Conservation (phyloP, 2,113 vertebrate species). For the Sphaerodactylus townsendi region DNA sequence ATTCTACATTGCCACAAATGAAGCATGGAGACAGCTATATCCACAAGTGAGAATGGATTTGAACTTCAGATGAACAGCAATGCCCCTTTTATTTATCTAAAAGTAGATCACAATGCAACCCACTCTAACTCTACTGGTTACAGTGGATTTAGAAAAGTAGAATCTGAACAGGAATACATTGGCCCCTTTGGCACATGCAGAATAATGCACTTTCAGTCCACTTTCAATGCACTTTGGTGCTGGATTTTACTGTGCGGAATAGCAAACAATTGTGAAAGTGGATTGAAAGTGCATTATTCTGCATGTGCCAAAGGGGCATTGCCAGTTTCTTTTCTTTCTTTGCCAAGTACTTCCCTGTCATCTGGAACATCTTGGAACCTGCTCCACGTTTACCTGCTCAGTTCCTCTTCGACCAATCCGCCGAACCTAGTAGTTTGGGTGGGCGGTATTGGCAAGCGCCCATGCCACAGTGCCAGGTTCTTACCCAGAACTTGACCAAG, state of each 20-base stretch:
- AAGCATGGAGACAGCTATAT: neutral
- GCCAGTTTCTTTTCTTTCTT: no score
- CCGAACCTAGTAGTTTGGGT: neutral
- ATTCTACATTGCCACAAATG: neutral
- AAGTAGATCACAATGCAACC: no score
- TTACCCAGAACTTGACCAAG: conserved; percentile 77
- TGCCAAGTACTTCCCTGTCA: neutral
- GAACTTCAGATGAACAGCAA: neutral
- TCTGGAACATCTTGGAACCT: neutral
- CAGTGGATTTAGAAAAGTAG: no score
- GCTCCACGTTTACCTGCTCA: neutral
- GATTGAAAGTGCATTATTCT: no score
- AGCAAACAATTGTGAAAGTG: no score
- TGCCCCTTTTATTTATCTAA: neutral
- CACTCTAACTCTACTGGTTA: no score
- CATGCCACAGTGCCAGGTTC: neutral
- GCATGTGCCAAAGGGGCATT: no score
- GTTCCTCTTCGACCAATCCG: neutral
- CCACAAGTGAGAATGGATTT: neutral
- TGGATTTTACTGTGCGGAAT: no score
- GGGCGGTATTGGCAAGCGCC: neutral
- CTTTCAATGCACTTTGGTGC: no score
- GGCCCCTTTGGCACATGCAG: no score
- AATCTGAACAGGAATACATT: no score
- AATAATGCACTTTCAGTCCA: no score